These are phyloP conservation scores for Heliconius congener DNA, from an alignment of 1,140 invertebrate genomes.

Conservation along the genomic window DNA sequence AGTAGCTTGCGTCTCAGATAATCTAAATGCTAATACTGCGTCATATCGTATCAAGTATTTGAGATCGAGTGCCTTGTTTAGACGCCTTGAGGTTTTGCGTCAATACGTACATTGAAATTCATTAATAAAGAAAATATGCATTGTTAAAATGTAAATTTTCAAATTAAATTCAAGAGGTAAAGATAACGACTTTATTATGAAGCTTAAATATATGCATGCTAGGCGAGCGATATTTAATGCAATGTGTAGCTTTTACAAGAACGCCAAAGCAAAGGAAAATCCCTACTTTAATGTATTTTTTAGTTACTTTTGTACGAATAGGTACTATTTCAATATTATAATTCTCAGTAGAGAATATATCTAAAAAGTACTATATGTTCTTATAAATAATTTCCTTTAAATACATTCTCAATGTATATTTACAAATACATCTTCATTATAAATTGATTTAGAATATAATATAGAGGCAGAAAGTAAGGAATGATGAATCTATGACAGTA, in stretches of 20 bases:
- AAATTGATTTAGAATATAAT: too few relatives aligned
- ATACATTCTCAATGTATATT: too few relatives aligned
- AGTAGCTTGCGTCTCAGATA: constrained; percentile 47
- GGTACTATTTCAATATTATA: too few relatives aligned
- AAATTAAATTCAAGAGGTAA: constrained; percentile 3
- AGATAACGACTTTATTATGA: neutral
- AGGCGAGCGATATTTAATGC: neutral
- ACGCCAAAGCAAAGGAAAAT: neutral
- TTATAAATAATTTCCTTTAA: too few relatives aligned
- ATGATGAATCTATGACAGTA: constrained; percentile 1
- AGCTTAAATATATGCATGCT: constrained; percentile 2
- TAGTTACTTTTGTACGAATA: too few relatives aligned
- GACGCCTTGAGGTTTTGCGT: constrained; percentile 22
- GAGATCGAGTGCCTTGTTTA: constrained; percentile 41
- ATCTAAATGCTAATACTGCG: constrained; percentile 56
- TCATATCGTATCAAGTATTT: constrained; percentile 44
- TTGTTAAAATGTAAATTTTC: constrained; percentile 20
- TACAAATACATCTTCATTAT: too few relatives aligned
- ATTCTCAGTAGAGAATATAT: too few relatives aligned
- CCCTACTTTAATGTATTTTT: too few relatives aligned
- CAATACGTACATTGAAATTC: constrained; percentile 31
- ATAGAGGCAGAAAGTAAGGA: neutral
- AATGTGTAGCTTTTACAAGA: neutral
- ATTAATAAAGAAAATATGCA: constrained; percentile 29
- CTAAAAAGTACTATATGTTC: too few relatives aligned